Percentiles rank a stretch among this genome's conserved stretches.
These are phyloP conservation scores for Drosophila bipectinata DNA, from an alignment of 1,140 invertebrate genomes.

Conservation along the genomic window DNA sequence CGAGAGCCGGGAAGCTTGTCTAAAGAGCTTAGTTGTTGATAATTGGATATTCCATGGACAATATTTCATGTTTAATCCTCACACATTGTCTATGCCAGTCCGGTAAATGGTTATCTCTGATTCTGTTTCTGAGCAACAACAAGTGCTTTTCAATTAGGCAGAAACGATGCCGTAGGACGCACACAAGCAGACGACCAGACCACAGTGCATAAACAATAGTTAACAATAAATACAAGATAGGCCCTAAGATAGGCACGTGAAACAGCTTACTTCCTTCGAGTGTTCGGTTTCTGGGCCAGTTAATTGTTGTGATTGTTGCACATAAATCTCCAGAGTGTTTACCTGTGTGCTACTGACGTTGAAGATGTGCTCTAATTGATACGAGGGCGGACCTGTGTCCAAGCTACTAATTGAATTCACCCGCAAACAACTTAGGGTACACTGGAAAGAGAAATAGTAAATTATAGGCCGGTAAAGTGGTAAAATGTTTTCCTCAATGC, in stretches of 20 bases:
- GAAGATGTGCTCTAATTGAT: constrained; percentile 70
- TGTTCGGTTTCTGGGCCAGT: constrained; percentile 39
- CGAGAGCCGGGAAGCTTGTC: constrained; percentile 4
- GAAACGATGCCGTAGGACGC: constrained; percentile 58
- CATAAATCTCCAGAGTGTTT: constrained; percentile 65
- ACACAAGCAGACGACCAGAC: constrained; percentile 43
- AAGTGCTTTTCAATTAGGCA: constrained; percentile 70
- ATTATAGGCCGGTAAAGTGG: not conserved
- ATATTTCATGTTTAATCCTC: constrained; percentile 31
- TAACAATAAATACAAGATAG: constrained; percentile 59
- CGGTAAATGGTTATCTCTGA: constrained; percentile 14
- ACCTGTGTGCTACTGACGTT: constrained; percentile 11
- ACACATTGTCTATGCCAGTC: constrained; percentile 58
- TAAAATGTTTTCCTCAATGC: not conserved
- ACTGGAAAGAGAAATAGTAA: not conserved
- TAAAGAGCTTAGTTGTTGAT: constrained; percentile 12
- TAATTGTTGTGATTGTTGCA: constrained; percentile 74
- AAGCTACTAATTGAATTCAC: constrained; percentile 66
- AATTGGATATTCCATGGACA: constrained; percentile 6
- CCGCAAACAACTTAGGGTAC: constrained; percentile 47
- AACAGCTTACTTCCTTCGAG: constrained; percentile 21
- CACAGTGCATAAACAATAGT: constrained; percentile 76
- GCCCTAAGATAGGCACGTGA: constrained; percentile 9
- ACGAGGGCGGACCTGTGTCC: constrained; percentile 28
- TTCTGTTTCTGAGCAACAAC: constrained; percentile 41